Base-by-base conservation (phyloP, 2,113 vertebrate species). In the Probosciger aterrimus region DNA sequence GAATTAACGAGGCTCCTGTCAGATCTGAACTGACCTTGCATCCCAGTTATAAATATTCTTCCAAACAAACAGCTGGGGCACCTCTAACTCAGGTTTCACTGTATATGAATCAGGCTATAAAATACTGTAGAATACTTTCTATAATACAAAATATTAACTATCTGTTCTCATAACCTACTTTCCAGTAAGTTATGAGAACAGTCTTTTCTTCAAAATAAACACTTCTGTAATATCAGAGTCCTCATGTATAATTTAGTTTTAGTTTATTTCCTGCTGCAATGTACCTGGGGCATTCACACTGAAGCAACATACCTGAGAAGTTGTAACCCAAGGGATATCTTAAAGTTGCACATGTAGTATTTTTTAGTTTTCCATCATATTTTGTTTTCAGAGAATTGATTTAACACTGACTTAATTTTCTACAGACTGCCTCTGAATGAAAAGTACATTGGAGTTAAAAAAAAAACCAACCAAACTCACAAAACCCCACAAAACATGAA, bases 61-160 rank as follows among this genome's bases (percentile, higher is more conserved):
- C 39, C 35, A 71, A 25, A 4, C 37, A 70, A 63, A 67, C 14
- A 37, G 27, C 0, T 0, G 35, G 14, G 22, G 16, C 35, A 60
- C 10, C 6, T 90, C 23, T 46, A 60, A 30, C 18, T 39, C 15
- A 71, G 37, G 15, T 50, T 82, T 71, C 50, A 39, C 35, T 84
- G 77, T 46, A 71, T 86, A 53, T n/a, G 4, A 43, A 53, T 67
- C 24, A 50, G 33, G 18, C 14, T 83, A 35, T 14, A 76, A 76
- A 76, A 63, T 24, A 41, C 5, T 19, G 19, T 39, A 22, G 41
- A 60, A n/a, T 62, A 31, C 4, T 52, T 73, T 62, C 82, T 68
- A 18, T n/a, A 43, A 78, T 50, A 11, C 8, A 46, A 55, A 83
- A 57, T 69, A 47, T 18, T 71, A 78, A 23, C 43, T 13, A 4